A percentile compares a stretch with the other conserved stretches of the same genome.
phyloP scores from a whole-genome alignment of 1,140 invertebrate genomes.

The Leptoteleia sp. region DNA sequence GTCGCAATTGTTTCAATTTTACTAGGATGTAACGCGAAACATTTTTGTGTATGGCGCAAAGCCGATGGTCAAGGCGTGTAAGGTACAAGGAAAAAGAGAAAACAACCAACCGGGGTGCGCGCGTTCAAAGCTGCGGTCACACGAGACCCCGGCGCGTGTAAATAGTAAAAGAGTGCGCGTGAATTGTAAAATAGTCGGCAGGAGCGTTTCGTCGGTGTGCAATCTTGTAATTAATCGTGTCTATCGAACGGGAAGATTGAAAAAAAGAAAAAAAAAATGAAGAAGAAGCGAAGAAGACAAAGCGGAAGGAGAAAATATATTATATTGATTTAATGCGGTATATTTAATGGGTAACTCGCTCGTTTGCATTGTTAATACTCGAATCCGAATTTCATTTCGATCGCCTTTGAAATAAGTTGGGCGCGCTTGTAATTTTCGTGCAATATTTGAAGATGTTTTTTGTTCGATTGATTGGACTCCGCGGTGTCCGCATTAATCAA shows the following conservation, averaged over 20 bases:
- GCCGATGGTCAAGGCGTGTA: slow-evolving; percentile 14
- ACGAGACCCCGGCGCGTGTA: slow-evolving; percentile 42
- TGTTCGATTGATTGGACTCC: background rate
- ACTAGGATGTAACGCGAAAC: too few species aligned
- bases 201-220: slow-evolving; percentile 37
- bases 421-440: slow-evolving; percentile 11
- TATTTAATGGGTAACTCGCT: too few species aligned
- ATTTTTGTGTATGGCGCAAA: too few species aligned
- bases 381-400: slow-evolving; percentile 30
- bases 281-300: too few species aligned
- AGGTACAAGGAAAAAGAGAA: slow-evolving; percentile 25
- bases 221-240: slow-evolving; percentile 59
- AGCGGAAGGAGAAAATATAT: slow-evolving; percentile 1
- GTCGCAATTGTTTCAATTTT: too few species aligned
- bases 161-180: slow-evolving; percentile 55
- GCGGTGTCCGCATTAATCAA: too few species aligned
- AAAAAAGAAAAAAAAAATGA: background rate
- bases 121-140: slow-evolving; percentile 9
- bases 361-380: slow-evolving; percentile 23
- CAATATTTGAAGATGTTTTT: background rate
- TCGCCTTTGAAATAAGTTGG: slow-evolving; percentile 18
- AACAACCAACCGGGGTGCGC: slow-evolving; percentile 3
- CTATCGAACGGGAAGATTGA: slow-evolving; percentile 25
- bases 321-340: slow-evolving; percentile 36
- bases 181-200: slow-evolving; percentile 62